A percentile compares a stretch with the other conserved stretches of the same genome.
Conservation (phyloP, 1,140 invertebrate genomes). For the Drosophila chauvacae region DNA sequence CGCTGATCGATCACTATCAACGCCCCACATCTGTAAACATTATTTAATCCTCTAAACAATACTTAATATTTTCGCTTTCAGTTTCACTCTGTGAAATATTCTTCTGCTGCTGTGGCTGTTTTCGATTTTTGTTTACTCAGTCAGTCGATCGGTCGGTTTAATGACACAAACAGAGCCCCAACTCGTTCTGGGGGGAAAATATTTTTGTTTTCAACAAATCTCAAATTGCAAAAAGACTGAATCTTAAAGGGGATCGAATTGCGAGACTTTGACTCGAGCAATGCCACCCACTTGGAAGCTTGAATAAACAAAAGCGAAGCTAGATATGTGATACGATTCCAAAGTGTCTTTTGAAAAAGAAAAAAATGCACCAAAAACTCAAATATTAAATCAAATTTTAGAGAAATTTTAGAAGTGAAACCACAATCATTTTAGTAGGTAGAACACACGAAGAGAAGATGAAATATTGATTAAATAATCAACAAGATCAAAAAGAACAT, state of each 20-base stretch:
- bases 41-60: slow-evolving; percentile 26
- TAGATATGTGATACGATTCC: neutral
- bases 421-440: neutral
- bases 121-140: slow-evolving; percentile 26
- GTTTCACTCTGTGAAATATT: slow-evolving; percentile 49
- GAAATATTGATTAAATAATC: slow-evolving; percentile 6
- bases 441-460: neutral
- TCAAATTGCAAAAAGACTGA: neutral
- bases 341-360: neutral
- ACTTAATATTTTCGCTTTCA: slow-evolving; percentile 46
- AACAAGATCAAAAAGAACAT: slow-evolving; percentile 1
- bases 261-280: slow-evolving; percentile 5
- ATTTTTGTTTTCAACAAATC: slow-evolving; percentile 33
- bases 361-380: neutral
- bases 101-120: slow-evolving; percentile 9
- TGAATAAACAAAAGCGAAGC: slow-evolving; percentile 16
- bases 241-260: slow-evolving; percentile 26
- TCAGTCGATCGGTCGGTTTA: slow-evolving; percentile 35
- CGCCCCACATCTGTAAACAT: slow-evolving; percentile 31
- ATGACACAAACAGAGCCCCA: slow-evolving; percentile 58
- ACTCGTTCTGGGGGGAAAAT: slow-evolving; percentile 13
- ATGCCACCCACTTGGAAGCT: neutral
- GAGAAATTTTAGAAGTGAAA: neutral
- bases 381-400: neutral
- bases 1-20: slow-evolving; percentile 37